Evolutionary conservation across 2,797 vertebrate species (phyloP).

Genomic region (Centroberyx gerrardi): DNA sequence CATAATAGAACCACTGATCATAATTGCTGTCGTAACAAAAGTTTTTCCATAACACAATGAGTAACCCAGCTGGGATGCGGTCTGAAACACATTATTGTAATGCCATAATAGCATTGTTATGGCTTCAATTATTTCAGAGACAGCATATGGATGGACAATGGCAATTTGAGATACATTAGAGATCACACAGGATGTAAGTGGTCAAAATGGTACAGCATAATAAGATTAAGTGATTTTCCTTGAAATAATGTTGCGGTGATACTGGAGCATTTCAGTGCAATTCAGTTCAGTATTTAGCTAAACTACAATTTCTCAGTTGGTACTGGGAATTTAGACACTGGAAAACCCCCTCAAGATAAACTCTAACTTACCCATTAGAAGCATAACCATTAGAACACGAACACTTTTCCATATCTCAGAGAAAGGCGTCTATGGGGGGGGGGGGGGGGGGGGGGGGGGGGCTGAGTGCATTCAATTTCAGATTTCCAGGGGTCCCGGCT

Average conservation of each 20-base stretch:
- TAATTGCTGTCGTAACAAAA: no score
- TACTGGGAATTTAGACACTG: background rate
- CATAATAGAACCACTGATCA: no score
- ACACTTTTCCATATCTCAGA: background rate
- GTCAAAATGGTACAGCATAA: background rate
- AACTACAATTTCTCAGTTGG: background rate
- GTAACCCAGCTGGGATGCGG: no score
- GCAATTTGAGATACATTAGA: constrained; percentile 9
- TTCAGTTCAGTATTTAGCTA: background rate
- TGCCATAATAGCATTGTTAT: no score
- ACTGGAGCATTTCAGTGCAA: constrained; percentile 7
- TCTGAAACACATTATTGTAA: no score
- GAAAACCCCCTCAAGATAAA: background rate
- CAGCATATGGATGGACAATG: constrained; percentile 5
- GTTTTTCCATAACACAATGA: no score
- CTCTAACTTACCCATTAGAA: background rate
- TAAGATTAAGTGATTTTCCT: background rate
- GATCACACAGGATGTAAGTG: constrained; percentile 7
- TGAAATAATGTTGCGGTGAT: background rate
- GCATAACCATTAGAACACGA: background rate
- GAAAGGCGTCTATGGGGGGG: background rate
- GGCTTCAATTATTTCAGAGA: background rate
- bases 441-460: background rate
- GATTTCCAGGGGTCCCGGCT: background rate
- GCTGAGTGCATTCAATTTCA: background rate